Base-by-base conservation (phyloP, 2,888 invertebrate genomes). In the Griposia aprilina region DNA sequence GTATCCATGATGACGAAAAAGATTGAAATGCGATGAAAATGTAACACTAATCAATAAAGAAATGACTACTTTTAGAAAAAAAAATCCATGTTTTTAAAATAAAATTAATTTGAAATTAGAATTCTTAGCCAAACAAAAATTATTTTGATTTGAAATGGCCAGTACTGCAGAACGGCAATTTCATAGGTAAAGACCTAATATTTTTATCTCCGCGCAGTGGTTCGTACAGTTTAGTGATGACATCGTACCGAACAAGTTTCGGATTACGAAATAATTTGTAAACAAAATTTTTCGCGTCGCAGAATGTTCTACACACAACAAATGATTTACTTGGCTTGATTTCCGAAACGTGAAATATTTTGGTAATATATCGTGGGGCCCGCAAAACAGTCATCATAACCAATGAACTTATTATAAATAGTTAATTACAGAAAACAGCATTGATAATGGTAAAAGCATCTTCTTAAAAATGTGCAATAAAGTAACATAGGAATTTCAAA, bases 251-350 rank as follows among this genome's bases (percentile, higher is more conserved):
- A 91, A 91, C 93, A 90, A 91, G 92, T 92, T 92, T 91, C 79
- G 82, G 83, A 90, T 94, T 94, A 92, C 91, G 91, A 94, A 94
- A 94, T 93, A 91, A 92, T 91, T 91, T 90, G 91, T 93, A 92
- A 93, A 93, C 91, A 93, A 91, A 90, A 90, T 90, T 90, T 92
- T 93, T 93, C 92, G 92, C 94, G 89, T 88, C 90, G 88, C 85
- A 91, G 88, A 87, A 90, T 90, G 90, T 91, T 93, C 90, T 90
- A 92, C 91, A 90, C 84, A 90, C 89, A 89, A 90, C 88, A 88
- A 87, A 87, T 86, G 81, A 88, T 90, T 91, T 89, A 89, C 88
- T 83, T 89, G 81, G 86, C 86, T 89, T 83, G 77, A 88, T 89
- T 89, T 89, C 87, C 82, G 85, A 88, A 86, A 83, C 81, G 81